Evolutionary conservation across 2,113 vertebrate genomes (phyloP).

Genomic region (Cinclus cinclus): DNA sequence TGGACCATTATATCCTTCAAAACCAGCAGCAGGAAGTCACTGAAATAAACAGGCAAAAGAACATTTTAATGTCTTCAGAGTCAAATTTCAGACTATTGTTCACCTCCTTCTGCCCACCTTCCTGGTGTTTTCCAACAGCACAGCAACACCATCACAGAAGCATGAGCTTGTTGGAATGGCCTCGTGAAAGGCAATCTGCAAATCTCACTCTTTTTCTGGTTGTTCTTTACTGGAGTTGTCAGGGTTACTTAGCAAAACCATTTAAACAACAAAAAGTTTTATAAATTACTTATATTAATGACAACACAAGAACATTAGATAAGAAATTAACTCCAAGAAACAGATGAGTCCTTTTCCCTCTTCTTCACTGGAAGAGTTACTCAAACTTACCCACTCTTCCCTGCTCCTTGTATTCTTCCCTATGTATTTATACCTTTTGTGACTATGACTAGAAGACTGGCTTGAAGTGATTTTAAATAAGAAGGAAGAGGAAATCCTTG

Average conservation of each 20-base stretch:
- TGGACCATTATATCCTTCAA: constrained; percentile 89
- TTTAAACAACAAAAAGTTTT: not conserved
- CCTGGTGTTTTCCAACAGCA: not conserved
- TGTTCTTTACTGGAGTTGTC: not conserved
- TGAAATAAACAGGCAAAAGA: constrained; percentile 62
- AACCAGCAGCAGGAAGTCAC: constrained; percentile 95
- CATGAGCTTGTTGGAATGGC: not conserved
- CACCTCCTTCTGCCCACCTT: not conserved
- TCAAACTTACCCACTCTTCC: not conserved
- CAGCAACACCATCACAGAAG: not conserved
- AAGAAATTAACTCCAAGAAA: not conserved
- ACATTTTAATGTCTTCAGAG: not conserved
- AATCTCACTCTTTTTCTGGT: not conserved
- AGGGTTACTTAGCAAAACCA: not conserved
- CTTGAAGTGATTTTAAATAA: not conserved
- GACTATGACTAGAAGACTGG: not conserved
- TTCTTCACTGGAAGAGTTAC: not conserved
- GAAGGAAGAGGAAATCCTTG: not conserved
- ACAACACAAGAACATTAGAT: not conserved
- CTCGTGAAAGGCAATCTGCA: not conserved
- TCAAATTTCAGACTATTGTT: not conserved
- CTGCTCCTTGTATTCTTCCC: not conserved
- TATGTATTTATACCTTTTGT: not conserved
- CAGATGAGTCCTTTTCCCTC: not conserved
- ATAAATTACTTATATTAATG: not conserved